Evolutionary conservation across 2,797 vertebrate species (phyloP).

Genomic region (Distichodus sexfasciatus): DNA sequence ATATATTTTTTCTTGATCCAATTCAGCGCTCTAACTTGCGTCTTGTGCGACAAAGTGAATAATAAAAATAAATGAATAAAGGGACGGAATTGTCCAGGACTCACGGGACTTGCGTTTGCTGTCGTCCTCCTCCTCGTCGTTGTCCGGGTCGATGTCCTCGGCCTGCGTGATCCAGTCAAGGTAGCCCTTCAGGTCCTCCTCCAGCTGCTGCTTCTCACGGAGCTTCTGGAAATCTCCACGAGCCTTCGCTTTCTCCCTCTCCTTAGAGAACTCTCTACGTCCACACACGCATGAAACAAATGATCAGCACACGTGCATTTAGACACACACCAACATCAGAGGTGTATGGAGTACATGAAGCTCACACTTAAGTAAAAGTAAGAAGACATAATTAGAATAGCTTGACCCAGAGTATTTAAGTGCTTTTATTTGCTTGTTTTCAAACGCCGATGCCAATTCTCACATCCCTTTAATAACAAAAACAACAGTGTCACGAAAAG

Average conservation of each 20-base stretch:
- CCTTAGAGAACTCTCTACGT: slow-evolving; percentile 88
- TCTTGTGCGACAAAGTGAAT: no score
- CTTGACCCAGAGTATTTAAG: no score
- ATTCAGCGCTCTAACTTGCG: no score
- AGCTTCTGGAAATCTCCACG: slow-evolving; percentile 89
- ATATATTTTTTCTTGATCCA: no score
- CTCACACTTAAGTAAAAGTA: slow-evolving; percentile 37
- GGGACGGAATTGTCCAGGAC: slow-evolving; percentile 48
- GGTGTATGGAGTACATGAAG: no score
- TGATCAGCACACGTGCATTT: slow-evolving; percentile 55
- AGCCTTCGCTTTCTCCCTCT: slow-evolving; percentile 89
- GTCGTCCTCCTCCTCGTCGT: slow-evolving; percentile 85
- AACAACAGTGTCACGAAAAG: no score
- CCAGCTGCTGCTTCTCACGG: slow-evolving; percentile 86
- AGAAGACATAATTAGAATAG: no score
- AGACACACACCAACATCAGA: slow-evolving; percentile 53
- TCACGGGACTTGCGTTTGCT: slow-evolving; percentile 82
- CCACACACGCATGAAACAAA: slow-evolving; percentile 55
- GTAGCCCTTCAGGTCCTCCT: slow-evolving; percentile 88
- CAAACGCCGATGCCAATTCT: no score
- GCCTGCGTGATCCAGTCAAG: slow-evolving; percentile 91
- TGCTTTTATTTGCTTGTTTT: no score
- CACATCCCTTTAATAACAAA: no score
- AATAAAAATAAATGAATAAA: not conserved
- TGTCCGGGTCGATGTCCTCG: slow-evolving; percentile 89